A percentile compares a stretch with the other conserved stretches of the same genome.
Evolutionary conservation across 2,888 invertebrate species (phyloP).

Genomic region (Plagodis dolabraria): DNA sequence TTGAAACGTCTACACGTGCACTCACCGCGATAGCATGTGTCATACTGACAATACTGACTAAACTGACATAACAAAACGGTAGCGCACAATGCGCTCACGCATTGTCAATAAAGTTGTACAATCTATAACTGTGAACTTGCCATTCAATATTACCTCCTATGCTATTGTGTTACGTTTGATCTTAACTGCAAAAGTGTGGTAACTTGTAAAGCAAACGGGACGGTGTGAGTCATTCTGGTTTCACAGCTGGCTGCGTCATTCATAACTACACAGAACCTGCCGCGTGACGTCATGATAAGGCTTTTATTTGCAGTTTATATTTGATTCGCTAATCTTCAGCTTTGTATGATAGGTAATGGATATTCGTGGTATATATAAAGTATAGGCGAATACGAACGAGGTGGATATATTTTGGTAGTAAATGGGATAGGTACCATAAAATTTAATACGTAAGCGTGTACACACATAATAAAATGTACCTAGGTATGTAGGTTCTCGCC

Average conservation of each 20-base stretch:
- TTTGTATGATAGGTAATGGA: conserved; percentile 22
- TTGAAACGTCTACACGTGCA: conserved; percentile 40
- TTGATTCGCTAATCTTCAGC: conserved; percentile 30
- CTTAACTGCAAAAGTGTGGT: conserved; percentile 23
- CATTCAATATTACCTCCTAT: conserved; percentile 36
- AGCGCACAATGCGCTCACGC: conserved; percentile 74
- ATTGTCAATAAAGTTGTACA: conserved; percentile 62
- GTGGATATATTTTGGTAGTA: too few relatives aligned
- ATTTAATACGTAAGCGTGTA: too few relatives aligned
- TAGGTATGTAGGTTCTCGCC: too few relatives aligned
- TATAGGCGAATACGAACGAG: background rate
- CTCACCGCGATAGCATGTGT: conserved; percentile 46
- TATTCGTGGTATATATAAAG: background rate
- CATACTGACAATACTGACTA: conserved; percentile 57
- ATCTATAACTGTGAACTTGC: conserved; percentile 26
- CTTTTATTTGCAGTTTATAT: conserved; percentile 42
- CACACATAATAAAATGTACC: too few relatives aligned
- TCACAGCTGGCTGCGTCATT: conserved; percentile 76
- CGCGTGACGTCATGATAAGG: conserved; percentile 49
- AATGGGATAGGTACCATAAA: too few relatives aligned
- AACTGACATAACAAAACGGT: conserved; percentile 53
- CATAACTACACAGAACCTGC: conserved; percentile 53
- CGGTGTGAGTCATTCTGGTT: conserved; percentile 66
- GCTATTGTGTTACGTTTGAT: background rate
- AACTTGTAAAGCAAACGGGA: conserved; percentile 53